Evolutionary conservation across 1,140 invertebrate species (phyloP).

Genomic region (Drosophila rhopaloa): DNA sequence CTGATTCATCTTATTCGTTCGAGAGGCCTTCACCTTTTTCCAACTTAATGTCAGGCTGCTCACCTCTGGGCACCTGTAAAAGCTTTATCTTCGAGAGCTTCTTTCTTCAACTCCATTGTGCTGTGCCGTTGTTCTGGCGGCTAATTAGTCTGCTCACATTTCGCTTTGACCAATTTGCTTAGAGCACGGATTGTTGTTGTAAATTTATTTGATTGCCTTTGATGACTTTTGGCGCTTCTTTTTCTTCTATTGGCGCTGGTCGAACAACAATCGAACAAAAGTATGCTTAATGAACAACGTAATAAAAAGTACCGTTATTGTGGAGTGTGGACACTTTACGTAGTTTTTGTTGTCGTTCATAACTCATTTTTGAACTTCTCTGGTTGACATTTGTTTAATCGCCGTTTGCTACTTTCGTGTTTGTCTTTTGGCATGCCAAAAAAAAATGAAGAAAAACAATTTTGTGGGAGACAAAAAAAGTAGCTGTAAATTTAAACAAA

Average conservation of each 20-base stretch:
- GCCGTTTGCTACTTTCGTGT: conserved; percentile 20
- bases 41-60: conserved; percentile 14
- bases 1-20: conserved; percentile 12
- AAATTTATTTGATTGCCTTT: conserved; percentile 58
- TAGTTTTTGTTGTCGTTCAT: not conserved
- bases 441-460: not conserved
- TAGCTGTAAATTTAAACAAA: conserved; percentile 32
- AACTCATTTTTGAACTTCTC: conserved; percentile 56
- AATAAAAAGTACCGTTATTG: conserved; percentile 45
- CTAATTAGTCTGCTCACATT: conserved; percentile 63
- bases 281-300: conserved; percentile 20
- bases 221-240: conserved; percentile 14
- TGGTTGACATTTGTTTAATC: conserved; percentile 50
- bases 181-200: conserved; percentile 26
- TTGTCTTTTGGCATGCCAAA: conserved; percentile 5
- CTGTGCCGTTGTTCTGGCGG: conserved; percentile 29
- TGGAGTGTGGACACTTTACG: conserved; percentile 24
- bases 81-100: not conserved
- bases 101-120: conserved; percentile 14
- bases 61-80: conserved; percentile 2
- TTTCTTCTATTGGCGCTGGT: conserved; percentile 9
- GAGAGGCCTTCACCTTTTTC: conserved; percentile 16
- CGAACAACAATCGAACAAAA: not conserved
- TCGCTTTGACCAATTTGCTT: conserved; percentile 52
- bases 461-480: conserved; percentile 40